Percentiles rank a stretch among this genome's conserved stretches.
Evolutionary conservation across 2,888 invertebrate genomes (phyloP).

Genomic region (Deilephila elpenor): DNA sequence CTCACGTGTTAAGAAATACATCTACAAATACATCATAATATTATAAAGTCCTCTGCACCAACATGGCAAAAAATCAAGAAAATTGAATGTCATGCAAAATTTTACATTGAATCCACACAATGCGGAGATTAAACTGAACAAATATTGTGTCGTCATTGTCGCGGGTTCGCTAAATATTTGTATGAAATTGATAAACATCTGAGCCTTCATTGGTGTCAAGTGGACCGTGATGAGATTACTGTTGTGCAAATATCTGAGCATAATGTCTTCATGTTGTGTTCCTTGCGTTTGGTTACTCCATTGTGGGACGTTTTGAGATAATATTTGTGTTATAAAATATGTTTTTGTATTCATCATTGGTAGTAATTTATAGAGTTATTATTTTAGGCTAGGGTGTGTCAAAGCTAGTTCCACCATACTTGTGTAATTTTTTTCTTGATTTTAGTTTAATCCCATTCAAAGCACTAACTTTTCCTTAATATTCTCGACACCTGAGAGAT

Average conservation of each 20-base stretch:
- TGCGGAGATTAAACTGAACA: conserved; percentile 62
- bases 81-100: conserved; percentile 64
- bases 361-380: too few species aligned
- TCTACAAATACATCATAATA: too few species aligned
- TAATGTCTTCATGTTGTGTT: conserved; percentile 19
- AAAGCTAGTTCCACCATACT: too few species aligned
- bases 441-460: too few species aligned
- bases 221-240: conserved; percentile 80
- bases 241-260: conserved; percentile 71
- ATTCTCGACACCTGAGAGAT: too few species aligned
- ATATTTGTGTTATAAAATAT: background rate
- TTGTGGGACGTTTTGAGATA: background rate
- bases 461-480: too few species aligned
- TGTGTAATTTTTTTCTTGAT: too few species aligned
- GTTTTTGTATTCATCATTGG: too few species aligned
- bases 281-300: background rate
- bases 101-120: conserved; percentile 61
- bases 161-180: conserved; percentile 66
- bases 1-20: too few species aligned
- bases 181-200: conserved; percentile 79
- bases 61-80: conserved; percentile 43
- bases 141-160: conserved; percentile 77
- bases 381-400: too few species aligned
- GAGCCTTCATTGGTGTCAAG: conserved; percentile 82
- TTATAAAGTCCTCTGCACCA: background rate